Evolutionary conservation across 2,888 invertebrate genomes (phyloP).

Genomic region (Trissoscelio sp.): DNA sequence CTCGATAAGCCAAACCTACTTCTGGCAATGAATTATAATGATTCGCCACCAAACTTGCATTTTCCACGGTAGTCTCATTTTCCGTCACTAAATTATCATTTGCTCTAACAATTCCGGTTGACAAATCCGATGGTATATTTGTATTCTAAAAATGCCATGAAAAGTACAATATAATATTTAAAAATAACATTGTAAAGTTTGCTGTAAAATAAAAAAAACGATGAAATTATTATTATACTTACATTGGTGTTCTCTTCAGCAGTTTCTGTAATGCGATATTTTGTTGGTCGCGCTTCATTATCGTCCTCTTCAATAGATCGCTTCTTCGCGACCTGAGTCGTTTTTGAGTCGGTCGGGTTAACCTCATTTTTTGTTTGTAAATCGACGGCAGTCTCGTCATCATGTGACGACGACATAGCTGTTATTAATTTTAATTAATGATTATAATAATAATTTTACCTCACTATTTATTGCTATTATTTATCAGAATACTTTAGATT

Average conservation of each 20-base stretch:
- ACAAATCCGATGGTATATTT: slow-evolving; percentile 35
- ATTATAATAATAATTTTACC: neutral
- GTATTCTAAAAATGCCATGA: slow-evolving; percentile 17
- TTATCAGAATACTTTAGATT: no score
- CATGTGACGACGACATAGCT: slow-evolving; percentile 12
- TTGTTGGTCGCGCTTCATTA: neutral
- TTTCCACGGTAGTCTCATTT: slow-evolving; percentile 30
- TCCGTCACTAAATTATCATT: slow-evolving; percentile 24
- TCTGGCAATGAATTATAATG: slow-evolving; percentile 97
- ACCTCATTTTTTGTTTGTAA: slow-evolving; percentile 20
- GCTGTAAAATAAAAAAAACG: neutral
- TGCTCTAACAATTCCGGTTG: slow-evolving; percentile 22
- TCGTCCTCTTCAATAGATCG: slow-evolving; percentile 1
- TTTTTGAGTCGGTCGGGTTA: neutral
- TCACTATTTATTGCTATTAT: no score
- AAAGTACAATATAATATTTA: no score
- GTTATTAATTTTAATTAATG: neutral
- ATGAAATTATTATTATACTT: slow-evolving; percentile 5
- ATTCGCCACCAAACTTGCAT: slow-evolving; percentile 88
- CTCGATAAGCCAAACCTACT: slow-evolving; percentile 90
- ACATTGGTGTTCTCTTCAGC: neutral
- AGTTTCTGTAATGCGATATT: neutral
- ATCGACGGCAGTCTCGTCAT: slow-evolving; percentile 15
- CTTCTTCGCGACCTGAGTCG: neutral
- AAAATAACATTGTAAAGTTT: no score